phyloP scores from a whole-genome alignment of 2,888 invertebrate species.

The Ferrisia virgata region DNA sequence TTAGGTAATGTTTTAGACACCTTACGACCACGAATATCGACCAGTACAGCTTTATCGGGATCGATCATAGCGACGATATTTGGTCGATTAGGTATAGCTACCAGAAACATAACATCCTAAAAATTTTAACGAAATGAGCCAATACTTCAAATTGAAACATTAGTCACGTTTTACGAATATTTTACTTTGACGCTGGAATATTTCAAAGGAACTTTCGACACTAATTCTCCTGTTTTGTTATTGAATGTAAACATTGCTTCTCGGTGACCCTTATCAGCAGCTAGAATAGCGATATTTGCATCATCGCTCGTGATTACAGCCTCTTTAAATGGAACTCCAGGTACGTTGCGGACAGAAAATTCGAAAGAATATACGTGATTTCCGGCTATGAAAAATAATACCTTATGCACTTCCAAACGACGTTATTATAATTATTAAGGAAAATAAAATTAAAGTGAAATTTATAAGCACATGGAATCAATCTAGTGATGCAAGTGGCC shows the following conservation, averaged over 20 bases:
- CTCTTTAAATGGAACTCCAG: slow-evolving; percentile 68
- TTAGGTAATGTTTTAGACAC: slow-evolving; percentile 82
- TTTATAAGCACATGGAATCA: slow-evolving; percentile 64
- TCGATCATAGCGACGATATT: slow-evolving; percentile 85
- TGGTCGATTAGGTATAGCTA: slow-evolving; percentile 79
- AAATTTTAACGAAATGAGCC: slow-evolving; percentile 49
- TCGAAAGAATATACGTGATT: slow-evolving; percentile 76
- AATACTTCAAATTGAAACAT: background rate
- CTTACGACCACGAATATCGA: slow-evolving; percentile 85
- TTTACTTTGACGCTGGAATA: slow-evolving; percentile 59
- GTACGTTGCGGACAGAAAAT: slow-evolving; percentile 70
- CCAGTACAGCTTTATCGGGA: slow-evolving; percentile 82
- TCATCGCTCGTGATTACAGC: slow-evolving; percentile 81
- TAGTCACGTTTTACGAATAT: background rate
- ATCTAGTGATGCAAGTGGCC: slow-evolving; percentile 67
- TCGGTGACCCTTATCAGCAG: slow-evolving; percentile 75
- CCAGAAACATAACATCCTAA: slow-evolving; percentile 71
- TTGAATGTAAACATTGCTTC: slow-evolving; percentile 82
- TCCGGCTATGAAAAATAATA: slow-evolving; percentile 60
- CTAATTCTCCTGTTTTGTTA: slow-evolving; percentile 69
- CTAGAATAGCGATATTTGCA: slow-evolving; percentile 71
- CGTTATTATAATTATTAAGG: background rate
- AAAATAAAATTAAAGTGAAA: background rate
- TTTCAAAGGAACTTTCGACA: slow-evolving; percentile 58
- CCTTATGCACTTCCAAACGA: background rate